phyloP scores from a whole-genome alignment of 2,113 vertebrate genomes.

The Neopipo cinnamomea region DNA sequence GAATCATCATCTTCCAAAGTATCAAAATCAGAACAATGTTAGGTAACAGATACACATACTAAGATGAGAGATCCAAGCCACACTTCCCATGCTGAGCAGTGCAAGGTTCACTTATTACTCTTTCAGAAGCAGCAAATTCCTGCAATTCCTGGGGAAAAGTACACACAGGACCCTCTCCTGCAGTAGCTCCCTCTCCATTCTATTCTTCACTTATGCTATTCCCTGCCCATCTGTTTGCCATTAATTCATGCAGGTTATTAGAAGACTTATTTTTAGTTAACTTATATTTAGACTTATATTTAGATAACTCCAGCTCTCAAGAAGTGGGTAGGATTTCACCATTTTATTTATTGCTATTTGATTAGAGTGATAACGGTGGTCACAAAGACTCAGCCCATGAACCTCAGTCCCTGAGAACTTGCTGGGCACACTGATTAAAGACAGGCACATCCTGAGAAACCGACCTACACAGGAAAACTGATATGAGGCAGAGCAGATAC shows the following conservation, averaged over 20 bases:
- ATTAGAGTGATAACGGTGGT: neutral
- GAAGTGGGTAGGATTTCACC: neutral
- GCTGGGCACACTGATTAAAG: neutral
- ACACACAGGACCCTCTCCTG: neutral
- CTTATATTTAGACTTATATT: neutral
- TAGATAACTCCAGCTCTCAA: neutral
- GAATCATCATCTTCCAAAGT: neutral
- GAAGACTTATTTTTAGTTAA: neutral
- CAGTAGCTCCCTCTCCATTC: neutral
- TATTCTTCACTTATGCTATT: accelerated
- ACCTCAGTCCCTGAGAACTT: neutral
- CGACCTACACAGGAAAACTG: neutral
- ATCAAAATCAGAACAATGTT: neutral
- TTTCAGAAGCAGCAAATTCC: neutral
- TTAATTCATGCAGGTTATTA: neutral
- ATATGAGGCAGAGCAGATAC: neutral
- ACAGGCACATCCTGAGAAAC: neutral
- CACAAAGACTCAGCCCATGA: neutral
- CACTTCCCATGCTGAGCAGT: neutral
- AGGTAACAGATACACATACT: neutral
- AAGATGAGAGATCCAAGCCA: neutral
- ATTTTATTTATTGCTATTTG: neutral
- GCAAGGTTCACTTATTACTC: neutral
- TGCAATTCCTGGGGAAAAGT: neutral
- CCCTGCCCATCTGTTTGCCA: neutral